phyloP scores from a whole-genome alignment of 2,888 invertebrate species.

The Dasypolia templi region DNA sequence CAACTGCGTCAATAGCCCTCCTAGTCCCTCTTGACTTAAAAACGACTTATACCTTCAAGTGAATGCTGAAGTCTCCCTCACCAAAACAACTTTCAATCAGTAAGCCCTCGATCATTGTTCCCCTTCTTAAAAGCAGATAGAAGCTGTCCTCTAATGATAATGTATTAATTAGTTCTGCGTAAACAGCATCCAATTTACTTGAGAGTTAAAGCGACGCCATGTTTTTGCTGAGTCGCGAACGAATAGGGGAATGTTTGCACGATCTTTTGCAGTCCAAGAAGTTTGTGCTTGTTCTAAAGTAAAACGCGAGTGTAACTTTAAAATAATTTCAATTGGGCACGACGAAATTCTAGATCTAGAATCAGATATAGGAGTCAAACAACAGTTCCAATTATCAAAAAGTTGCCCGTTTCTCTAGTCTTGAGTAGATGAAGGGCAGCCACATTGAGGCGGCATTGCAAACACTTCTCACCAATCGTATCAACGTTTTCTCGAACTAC shows the following conservation, averaged over 20 bases:
- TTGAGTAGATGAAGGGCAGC: too few relatives aligned
- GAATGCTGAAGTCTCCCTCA: background rate
- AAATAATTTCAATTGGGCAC: background rate
- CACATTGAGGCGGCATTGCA: too few relatives aligned
- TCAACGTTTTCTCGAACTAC: too few relatives aligned
- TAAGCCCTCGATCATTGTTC: conserved; percentile 21
- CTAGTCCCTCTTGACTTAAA: background rate
- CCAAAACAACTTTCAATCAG: conserved; percentile 30
- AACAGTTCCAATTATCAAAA: too few relatives aligned
- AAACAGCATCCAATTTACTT: conserved; percentile 78
- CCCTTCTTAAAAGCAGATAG: conserved; percentile 36
- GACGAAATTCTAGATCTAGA: background rate
- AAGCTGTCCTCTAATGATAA: conserved; percentile 71
- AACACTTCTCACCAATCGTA: too few relatives aligned
- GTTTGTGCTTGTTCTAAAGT: conserved; percentile 31
- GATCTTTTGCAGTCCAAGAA: conserved; percentile 36
- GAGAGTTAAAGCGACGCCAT: conserved; percentile 70
- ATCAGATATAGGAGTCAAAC: too few relatives aligned
- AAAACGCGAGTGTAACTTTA: background rate
- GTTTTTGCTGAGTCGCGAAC: conserved; percentile 64
- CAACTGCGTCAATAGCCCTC: background rate
- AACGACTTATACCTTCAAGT: conserved; percentile 8
- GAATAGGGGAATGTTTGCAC: conserved; percentile 28
- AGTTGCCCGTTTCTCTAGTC: too few relatives aligned
- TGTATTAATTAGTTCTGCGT: conserved; percentile 75